phyloP scores from a whole-genome alignment of 2,888 invertebrate genomes.

The Drosophila subquinaria region DNA sequence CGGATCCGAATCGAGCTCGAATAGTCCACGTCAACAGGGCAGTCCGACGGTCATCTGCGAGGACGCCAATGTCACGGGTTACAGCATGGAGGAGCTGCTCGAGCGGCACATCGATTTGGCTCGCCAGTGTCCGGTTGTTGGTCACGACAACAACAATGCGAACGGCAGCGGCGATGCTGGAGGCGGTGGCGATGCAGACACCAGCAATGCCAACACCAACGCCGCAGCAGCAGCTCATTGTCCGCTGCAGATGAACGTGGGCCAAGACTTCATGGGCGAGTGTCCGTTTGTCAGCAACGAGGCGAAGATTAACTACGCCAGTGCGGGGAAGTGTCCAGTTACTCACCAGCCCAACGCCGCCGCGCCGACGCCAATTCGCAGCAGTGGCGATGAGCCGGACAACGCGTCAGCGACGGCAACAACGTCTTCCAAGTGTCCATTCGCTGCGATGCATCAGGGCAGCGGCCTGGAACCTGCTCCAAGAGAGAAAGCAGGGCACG shows the following conservation, averaged over 20 bases:
- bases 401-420: slow-evolving; percentile 46
- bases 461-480: slow-evolving; percentile 63
- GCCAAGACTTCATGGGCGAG: slow-evolving; percentile 77
- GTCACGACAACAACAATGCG: slow-evolving; percentile 57
- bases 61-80: slow-evolving; percentile 73
- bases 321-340: slow-evolving; percentile 74
- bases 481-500: slow-evolving; percentile 21
- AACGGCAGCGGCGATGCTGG: slow-evolving; percentile 44
- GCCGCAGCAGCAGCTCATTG: slow-evolving; percentile 67
- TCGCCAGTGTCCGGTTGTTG: slow-evolving; percentile 84
- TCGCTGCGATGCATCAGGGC: slow-evolving; percentile 72
- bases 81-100: slow-evolving; percentile 83
- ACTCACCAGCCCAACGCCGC: slow-evolving; percentile 49
- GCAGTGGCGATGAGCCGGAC: slow-evolving; percentile 69
- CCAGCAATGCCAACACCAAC: slow-evolving; percentile 48
- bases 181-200: slow-evolving; percentile 78
- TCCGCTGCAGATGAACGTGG: slow-evolving; percentile 86
- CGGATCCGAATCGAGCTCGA: slow-evolving; percentile 56
- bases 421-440: slow-evolving; percentile 81
- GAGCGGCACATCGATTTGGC: slow-evolving; percentile 84
- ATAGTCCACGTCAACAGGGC: slow-evolving; percentile 62
- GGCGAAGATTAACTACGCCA: slow-evolving; percentile 80
- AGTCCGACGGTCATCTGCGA: slow-evolving; percentile 84
- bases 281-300: slow-evolving; percentile 87
- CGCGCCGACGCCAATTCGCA: slow-evolving; percentile 8